Evolutionary conservation across 2,888 invertebrate genomes (phyloP).

Genomic region (Monopis laevigella): DNA sequence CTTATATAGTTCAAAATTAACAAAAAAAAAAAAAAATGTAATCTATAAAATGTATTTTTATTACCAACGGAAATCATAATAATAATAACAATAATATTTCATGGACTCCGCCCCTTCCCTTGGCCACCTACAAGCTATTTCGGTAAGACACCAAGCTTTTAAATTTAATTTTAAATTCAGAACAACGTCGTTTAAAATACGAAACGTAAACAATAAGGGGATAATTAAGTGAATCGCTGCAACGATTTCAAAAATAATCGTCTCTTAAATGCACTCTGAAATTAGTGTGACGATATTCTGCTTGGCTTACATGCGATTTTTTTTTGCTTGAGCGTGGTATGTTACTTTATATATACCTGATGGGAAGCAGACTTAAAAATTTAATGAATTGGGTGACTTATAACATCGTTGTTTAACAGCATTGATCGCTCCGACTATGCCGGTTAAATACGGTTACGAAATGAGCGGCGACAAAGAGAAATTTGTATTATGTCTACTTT

Average conservation of each 20-base stretch:
- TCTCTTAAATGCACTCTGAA: constrained; percentile 40
- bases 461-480: no score
- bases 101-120: constrained; percentile 25
- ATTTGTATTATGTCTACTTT: no score
- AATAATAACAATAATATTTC: no score
- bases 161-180: not conserved
- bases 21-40: no score
- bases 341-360: no score
- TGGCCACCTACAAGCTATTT: constrained; percentile 36
- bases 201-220: constrained; percentile 37
- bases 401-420: no score
- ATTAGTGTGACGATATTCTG: constrained; percentile 36
- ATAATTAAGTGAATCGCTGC: constrained; percentile 44
- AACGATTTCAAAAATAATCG: constrained; percentile 42
- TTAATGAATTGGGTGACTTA: no score
- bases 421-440: no score
- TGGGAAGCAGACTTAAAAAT: no score
- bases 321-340: no score
- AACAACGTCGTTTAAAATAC: constrained; percentile 3
- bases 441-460: no score
- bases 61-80: constrained; percentile 30
- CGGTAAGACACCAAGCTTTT: constrained; percentile 15
- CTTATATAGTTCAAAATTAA: no score
- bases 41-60: constrained; percentile 8
- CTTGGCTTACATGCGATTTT: constrained; percentile 31